phyloP scores from a whole-genome alignment of 1,140 invertebrate species.

The Acromyrmex echinatior region DNA sequence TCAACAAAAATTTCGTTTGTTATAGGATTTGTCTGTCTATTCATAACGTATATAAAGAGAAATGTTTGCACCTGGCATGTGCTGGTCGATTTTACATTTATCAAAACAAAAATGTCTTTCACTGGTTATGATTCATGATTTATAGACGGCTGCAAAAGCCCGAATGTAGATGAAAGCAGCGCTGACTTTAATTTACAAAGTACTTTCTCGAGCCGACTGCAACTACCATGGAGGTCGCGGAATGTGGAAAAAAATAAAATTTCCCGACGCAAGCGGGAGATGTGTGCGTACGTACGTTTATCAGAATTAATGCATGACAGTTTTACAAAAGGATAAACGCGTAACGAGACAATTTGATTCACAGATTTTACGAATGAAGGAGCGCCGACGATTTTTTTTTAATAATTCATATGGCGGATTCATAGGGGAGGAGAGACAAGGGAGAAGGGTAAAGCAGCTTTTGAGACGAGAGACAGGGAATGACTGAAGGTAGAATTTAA shows the following conservation, averaged over 20 bases:
- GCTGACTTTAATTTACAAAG: constrained; percentile 37
- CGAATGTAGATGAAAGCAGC: neutral
- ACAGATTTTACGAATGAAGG: constrained; percentile 15
- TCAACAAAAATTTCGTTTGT: neutral
- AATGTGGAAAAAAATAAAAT: neutral
- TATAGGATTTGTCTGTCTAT: too few species aligned
- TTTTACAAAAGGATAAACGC: constrained; percentile 25
- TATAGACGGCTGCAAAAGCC: constrained; percentile 18
- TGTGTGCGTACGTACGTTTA: neutral
- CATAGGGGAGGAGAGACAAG: neutral
- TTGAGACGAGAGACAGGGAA: constrained; percentile 15
- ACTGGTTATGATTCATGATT: neutral
- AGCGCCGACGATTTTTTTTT: constrained; percentile 44
- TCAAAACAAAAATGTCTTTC: neutral
- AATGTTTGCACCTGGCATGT: neutral
- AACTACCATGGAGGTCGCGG: neutral
- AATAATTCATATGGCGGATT: neutral
- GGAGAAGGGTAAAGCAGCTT: constrained; percentile 1
- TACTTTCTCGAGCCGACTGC: constrained; percentile 11
- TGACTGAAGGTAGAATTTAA: constrained; percentile 64
- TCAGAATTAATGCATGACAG: neutral
- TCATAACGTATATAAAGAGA: neutral
- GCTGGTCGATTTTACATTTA: neutral
- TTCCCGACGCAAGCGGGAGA: neutral
- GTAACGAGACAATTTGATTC: constrained; percentile 60